phyloP scores from a whole-genome alignment of 1,140 invertebrate species.

The Neodiprion fabricii region DNA sequence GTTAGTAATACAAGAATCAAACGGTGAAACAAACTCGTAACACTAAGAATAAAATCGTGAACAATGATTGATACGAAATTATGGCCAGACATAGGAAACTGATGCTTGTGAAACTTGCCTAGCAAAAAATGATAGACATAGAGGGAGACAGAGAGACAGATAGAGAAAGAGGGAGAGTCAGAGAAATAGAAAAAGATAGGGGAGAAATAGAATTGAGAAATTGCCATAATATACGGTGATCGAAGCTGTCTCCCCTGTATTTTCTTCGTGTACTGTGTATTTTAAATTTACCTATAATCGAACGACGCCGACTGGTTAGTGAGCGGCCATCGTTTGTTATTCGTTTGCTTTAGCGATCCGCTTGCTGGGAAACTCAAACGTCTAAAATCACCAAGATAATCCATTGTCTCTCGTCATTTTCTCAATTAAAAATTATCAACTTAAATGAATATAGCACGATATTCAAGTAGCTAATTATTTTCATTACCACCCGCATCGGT shows the following conservation, averaged over 20 bases:
- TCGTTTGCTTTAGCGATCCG: slow-evolving; percentile 54
- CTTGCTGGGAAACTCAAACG: slow-evolving; percentile 61
- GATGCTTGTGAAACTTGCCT: too few species aligned
- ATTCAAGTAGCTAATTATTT: too few species aligned
- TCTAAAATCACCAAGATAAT: slow-evolving; percentile 53
- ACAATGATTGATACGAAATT: too few species aligned
- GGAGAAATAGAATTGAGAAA: neutral
- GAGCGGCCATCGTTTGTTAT: slow-evolving; percentile 58
- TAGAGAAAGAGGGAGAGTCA: neutral
- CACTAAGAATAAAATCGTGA: too few species aligned
- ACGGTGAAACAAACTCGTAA: too few species aligned
- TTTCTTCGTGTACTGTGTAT: neutral
- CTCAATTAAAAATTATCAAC: slow-evolving; percentile 28
- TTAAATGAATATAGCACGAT: too few species aligned
- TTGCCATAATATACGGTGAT: neutral
- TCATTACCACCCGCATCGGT: too few species aligned
- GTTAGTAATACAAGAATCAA: too few species aligned
- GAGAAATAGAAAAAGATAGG: too few species aligned
- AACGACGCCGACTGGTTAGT: slow-evolving; percentile 59
- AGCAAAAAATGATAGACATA: neutral
- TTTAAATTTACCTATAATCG: slow-evolving; percentile 57
- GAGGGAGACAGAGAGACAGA: neutral
- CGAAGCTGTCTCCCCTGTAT: neutral
- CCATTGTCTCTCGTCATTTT: slow-evolving; percentile 45
- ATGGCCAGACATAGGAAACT: too few species aligned